Conservation (phyloP, 2,113 vertebrate genomes). For the Loxodonta africana region DNA sequence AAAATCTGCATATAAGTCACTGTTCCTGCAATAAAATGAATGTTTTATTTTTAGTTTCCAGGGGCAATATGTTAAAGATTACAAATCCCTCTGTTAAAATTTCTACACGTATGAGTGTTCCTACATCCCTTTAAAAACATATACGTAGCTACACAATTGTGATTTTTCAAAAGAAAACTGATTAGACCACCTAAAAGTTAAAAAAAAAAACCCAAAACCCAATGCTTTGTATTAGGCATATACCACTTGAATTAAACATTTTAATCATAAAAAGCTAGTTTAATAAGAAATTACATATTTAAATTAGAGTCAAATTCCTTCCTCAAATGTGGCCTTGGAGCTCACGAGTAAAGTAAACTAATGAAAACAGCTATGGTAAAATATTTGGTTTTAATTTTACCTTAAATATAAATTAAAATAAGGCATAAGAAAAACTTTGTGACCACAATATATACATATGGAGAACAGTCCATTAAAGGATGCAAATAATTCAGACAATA, state of each 20-base stretch:
- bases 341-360: constrained; percentile 62
- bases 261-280: constrained; percentile 60
- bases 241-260: constrained; percentile 40
- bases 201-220: background rate
- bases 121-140: constrained; percentile 4
- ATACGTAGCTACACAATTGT: background rate
- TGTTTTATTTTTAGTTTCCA: constrained; percentile 26
- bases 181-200: background rate
- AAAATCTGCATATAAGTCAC: background rate
- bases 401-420: constrained; percentile 82
- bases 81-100: background rate
- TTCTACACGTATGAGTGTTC: background rate
- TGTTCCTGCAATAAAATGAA: background rate
- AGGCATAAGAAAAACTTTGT: constrained; percentile 83
- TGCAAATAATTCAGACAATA: constrained; percentile 84
- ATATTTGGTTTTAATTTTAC: constrained; percentile 87
- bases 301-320: constrained; percentile 62
- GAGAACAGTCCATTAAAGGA: constrained; percentile 83
- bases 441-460: constrained; percentile 79
- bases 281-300: constrained; percentile 58
- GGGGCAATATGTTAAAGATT: constrained; percentile 21
- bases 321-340: constrained; percentile 58
- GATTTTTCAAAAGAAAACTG: constrained; percentile 48
- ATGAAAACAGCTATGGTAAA: constrained; percentile 78
- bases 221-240: background rate